Conservation (phyloP, 2,797 vertebrate genomes). For the Helarctos malayanus region DNA sequence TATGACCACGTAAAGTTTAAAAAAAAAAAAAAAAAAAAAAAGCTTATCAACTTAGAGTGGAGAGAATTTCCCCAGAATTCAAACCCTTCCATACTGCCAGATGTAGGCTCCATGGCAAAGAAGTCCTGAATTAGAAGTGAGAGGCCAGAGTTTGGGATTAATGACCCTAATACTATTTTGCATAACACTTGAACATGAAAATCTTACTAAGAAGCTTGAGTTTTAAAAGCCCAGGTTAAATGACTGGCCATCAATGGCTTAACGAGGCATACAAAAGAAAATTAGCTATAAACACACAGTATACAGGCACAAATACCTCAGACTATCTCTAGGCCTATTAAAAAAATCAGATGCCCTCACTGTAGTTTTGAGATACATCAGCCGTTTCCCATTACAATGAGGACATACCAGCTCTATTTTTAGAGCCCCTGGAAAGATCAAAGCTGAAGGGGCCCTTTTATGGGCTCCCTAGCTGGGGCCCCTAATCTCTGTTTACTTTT, state of each 20-base stretch:
- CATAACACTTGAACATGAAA: not conserved
- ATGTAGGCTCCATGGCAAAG: not conserved
- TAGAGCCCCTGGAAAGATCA: constrained; percentile 69
- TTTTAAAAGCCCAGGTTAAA: constrained; percentile 40
- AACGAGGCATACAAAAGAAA: constrained; percentile 46
- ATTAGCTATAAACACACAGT: constrained; percentile 4
- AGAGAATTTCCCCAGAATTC: constrained; percentile 52
- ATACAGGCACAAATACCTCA: constrained; percentile 52
- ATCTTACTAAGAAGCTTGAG: not conserved
- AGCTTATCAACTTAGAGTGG: constrained; percentile 52
- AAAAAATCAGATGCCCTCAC: constrained; percentile 58
- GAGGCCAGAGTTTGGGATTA: not conserved
- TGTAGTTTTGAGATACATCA: constrained; percentile 52
- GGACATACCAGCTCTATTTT: constrained; percentile 71
- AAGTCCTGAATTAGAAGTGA: not conserved
- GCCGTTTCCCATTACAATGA: constrained; percentile 68
- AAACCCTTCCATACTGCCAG: not conserved
- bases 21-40: not conserved
- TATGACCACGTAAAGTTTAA: not conserved
- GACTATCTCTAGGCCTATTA: constrained; percentile 48
- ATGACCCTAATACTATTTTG: not conserved
- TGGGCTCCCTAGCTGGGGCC: not conserved
- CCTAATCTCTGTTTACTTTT: constrained; percentile 70
- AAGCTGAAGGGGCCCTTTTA: constrained; percentile 64
- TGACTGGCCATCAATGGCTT: not conserved